These are phyloP conservation scores for Nematopogon swammerdamellus DNA, from an alignment of 2,888 invertebrate genomes.

Conservation along the genomic window DNA sequence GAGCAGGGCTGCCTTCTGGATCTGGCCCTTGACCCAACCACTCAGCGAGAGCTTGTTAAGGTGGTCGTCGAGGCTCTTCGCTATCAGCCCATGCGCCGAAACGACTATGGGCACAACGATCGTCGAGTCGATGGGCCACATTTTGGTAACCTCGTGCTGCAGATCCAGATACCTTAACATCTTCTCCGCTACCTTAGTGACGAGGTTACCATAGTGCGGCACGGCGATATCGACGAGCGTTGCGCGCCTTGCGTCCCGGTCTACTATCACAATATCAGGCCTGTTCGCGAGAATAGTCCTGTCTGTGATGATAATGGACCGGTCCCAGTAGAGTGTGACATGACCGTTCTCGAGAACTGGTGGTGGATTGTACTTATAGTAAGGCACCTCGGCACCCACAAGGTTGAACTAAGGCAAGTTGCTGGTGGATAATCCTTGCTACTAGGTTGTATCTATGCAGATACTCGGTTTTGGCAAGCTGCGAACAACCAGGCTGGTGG, in stretches of 20 bases:
- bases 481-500: slow-evolving; percentile 4
- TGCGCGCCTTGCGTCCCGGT: slow-evolving; percentile 23
- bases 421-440: slow-evolving; percentile 4
- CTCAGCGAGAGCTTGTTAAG: slow-evolving; percentile 4
- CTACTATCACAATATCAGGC: slow-evolving; percentile 16
- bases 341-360: slow-evolving; percentile 2
- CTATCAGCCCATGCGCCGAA: slow-evolving; percentile 2
- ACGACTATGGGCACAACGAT: slow-evolving; percentile 3
- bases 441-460: slow-evolving; percentile 4
- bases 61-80: slow-evolving; percentile 5
- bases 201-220: neutral
- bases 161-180: neutral
- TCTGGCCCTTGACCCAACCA: slow-evolving; percentile 2
- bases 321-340: slow-evolving; percentile 2
- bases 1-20: slow-evolving; percentile 4
- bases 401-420: slow-evolving; percentile 3
- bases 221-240: neutral
- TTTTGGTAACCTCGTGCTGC: neutral
- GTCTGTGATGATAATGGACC: slow-evolving; percentile 6
- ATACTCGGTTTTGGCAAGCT: slow-evolving; percentile 1
- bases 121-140: neutral
- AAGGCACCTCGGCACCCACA: neutral
- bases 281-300: slow-evolving; percentile 5
- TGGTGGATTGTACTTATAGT: slow-evolving; percentile 2
- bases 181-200: neutral